Base-by-base conservation (phyloP, 2,888 invertebrate species). In the Aethes cnicana region DNA sequence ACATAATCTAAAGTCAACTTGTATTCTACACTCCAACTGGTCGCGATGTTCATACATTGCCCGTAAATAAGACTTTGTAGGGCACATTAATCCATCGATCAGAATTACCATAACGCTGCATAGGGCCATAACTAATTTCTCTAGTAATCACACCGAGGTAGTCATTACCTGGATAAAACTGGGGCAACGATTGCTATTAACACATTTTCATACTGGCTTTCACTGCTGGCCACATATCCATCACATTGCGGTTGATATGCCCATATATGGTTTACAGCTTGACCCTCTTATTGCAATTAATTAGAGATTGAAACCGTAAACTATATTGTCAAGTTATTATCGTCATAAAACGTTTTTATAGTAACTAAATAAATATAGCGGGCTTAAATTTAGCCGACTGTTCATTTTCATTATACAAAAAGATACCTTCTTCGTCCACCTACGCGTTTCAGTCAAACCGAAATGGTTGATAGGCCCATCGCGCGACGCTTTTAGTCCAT, bases 401-500 rank as follows among this genome's bases (percentile, higher is more conserved):
- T 6, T 4, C 9, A 30, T 39, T 26, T 18, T 32, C 21, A 47
- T 39, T 32, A 30, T 33, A 18, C 17, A 32, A 23, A 41, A 39
- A 48, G 25, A 11, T 32, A 33, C 17, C 17, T 23, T 41, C 32
- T 23, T 20, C 25, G 14, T 12, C 25, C 18, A 26, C 26, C 14
- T 25, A 37, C 37, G 18, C 33, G 18, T 20, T 39, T 52, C 20
- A 46, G 26, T 46, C 44, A 46, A 39, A 44, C 25, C 32, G 8
- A 21, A 26, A 46, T 52, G 18, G 30, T 43, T 30, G 39, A 52
- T 46, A 37, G 52, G 17, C 30, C 17, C 42, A 17, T 32, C 43
- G 21, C 23, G 28, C 23, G 50, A 52, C 41, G 32, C 55, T 58
- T 43, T 46, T 58, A 56, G 28, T 48, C 63, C 58, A 64, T 68